Evolutionary conservation across 2,888 invertebrate genomes (phyloP), one percentile per base, ranked within the genome.

Genomic region (Vesta saturnalis): DNA sequence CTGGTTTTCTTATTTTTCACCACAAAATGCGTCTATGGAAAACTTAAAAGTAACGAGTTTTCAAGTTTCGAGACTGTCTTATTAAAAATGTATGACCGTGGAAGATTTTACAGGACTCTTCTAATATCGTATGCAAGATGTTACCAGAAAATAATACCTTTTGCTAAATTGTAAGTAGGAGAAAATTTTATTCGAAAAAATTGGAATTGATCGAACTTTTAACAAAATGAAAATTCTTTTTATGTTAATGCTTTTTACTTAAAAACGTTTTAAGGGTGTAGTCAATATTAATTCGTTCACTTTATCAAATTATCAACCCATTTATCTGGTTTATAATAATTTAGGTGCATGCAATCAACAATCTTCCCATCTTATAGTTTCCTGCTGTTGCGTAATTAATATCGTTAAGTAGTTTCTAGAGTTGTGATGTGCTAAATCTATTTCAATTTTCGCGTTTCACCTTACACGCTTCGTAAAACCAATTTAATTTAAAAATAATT

Each of bases 71-170:
- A 65, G 69, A 71, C 73, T 65, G 67, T 60, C 70, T 73, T 74
- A 77, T 77, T 76, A 76, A 76, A 76, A 76, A 77, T 77, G 74
- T 73, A 77, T 75, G 68, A 71, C 72, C 39, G 64, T 52, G 64
- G 64, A 64, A 64, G 58, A 58, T 64, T 62, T 58, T 43, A 52
- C 58, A 63, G 46, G 55, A 30, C 19, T 19, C 19, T 19, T 52
- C 52, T 63, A 56, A 63, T 63, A 63, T 63, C 55, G n/a, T 63
- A 63, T 63, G 62, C 62, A 63, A 46, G 47, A 43, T 43, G 56
- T 30, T 57, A 46, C 56, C 62, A 23, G 56, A 57, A 63, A 63
- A 63, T 62, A 62, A 62, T 63, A 55, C 56, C 43, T 19, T 39
- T 39, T 21, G 43, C 61, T 61, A 52, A 60, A 60, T 59, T 59